Percentiles rank a stretch among this genome's conserved stretches.
Evolutionary conservation across 2,888 invertebrate genomes (phyloP).

Genomic region (Ormia ochracea): DNA sequence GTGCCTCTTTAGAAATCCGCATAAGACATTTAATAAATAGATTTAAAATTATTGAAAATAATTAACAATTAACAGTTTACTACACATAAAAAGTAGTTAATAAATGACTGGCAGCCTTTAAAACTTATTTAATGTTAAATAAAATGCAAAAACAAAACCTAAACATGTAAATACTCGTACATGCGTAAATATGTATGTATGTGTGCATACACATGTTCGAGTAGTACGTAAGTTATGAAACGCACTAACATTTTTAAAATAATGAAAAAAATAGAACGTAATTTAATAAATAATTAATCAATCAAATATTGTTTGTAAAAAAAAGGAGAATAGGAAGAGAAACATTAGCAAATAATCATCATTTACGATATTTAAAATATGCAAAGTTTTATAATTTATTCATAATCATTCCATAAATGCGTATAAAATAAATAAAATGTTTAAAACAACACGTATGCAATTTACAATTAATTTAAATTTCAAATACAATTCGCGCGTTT

Average conservation of each 20-base stretch:
- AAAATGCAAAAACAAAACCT: conserved; percentile 5
- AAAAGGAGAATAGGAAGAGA: background rate
- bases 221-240: background rate
- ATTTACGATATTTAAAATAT: conserved; percentile 20
- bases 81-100: background rate
- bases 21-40: conserved; percentile 10
- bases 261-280: background rate
- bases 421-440: conserved; percentile 24
- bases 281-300: background rate
- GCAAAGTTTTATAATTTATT: conserved; percentile 10
- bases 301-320: conserved; percentile 14
- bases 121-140: conserved; percentile 13
- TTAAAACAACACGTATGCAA: background rate
- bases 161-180: too few species aligned
- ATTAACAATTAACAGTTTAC: background rate
- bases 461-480: too few species aligned
- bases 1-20: conserved; percentile 37
- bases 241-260: background rate
- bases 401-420: conserved; percentile 48
- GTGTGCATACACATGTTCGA: too few species aligned
- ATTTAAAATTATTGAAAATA: background rate
- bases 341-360: background rate
- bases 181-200: too few species aligned
- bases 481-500: too few species aligned
- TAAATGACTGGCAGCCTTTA: conserved; percentile 50